These are phyloP conservation scores for Bradypodion ventrale DNA, from an alignment of 2,797 vertebrate genomes.

Conservation along the genomic window DNA sequence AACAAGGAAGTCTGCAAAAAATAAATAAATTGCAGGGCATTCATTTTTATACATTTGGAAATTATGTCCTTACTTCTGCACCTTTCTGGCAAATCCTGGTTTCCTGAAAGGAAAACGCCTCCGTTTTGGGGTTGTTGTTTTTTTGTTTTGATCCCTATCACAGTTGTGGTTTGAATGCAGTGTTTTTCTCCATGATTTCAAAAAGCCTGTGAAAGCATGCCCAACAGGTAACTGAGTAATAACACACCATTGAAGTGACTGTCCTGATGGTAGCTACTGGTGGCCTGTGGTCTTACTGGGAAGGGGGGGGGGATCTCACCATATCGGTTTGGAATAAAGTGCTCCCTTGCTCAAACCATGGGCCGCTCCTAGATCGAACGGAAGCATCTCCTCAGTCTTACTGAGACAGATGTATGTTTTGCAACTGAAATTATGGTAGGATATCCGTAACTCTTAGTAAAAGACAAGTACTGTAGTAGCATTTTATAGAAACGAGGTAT, in stretches of 20 bases:
- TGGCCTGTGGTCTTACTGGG: too few species aligned
- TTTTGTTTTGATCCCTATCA: constrained; percentile 40
- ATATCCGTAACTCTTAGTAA: not conserved
- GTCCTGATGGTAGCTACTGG: not conserved
- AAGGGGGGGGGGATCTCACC: too few species aligned
- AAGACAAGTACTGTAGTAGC: constrained; percentile 4
- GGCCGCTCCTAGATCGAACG: not conserved
- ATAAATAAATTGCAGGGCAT: constrained; percentile 22
- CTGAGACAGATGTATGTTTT: not conserved
- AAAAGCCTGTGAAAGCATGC: constrained; percentile 23
- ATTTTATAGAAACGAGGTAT: not conserved
- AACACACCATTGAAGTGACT: constrained; percentile 2
- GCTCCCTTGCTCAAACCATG: too few species aligned
- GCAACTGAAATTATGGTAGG: not conserved
- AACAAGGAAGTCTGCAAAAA: constrained; percentile 33
- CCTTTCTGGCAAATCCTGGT: constrained; percentile 45
- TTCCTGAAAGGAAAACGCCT: constrained; percentile 5
- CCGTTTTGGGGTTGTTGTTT: not conserved
- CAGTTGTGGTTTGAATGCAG: constrained; percentile 23
- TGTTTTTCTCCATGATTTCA: constrained; percentile 2
- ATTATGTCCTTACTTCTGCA: not conserved
- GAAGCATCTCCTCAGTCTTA: not conserved
- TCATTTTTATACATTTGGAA: constrained; percentile 36
- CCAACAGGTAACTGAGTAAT: not conserved
- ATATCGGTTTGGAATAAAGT: too few species aligned